Base-by-base conservation (phyloP, 2,113 vertebrate genomes). In the Gambusia holbrooki region DNA sequence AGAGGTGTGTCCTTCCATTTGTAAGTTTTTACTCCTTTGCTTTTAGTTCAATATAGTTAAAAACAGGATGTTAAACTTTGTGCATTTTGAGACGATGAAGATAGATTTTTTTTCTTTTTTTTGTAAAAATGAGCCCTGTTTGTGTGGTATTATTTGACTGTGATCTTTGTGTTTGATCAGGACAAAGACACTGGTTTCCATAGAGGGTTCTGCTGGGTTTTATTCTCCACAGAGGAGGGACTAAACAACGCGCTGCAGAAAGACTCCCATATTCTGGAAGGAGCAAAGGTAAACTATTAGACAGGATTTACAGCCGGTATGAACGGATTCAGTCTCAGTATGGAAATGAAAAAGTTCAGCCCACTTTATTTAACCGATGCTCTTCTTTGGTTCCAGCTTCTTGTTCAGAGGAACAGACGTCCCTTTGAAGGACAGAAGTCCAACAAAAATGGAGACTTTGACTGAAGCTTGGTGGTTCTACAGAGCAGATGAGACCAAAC, bases 161-260 rank as follows among this genome's bases (percentile, higher is more conserved):
- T 80, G 29, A 10, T 9, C 9, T 77, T 14, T 35, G 1, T 66
- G 30, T 4, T 65, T 2, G 69, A 10, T 66, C 86, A 99, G 98
- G 89, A 97, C 84, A 95, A 77, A 93, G 90, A 95, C 1, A 97
- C 96, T 0, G 98, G 98, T 29, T 99, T 99, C 91, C 96, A 98
- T 79, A 93, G 0, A 91, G 96, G 97, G 5, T 93, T 93, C 8
- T 94, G 95, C 81, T 98, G 96, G 96, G 19, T 99, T 67, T 87
- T 93, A 0, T 98, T 96, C 89, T 74, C 89, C 0, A 72, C 91
- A 67, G 91, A 94, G 74, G 89, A 96, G 71, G 94, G 94, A 3
- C 83, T 95, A 71, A 92, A 91, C 82, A 97, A 95, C 22, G 94
- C 86, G 1, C 83, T 99, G 25, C 95, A 97, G 82, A 96, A 97